Conservation (phyloP, 2,113 vertebrate genomes). For the Pionites leucogaster region DNA sequence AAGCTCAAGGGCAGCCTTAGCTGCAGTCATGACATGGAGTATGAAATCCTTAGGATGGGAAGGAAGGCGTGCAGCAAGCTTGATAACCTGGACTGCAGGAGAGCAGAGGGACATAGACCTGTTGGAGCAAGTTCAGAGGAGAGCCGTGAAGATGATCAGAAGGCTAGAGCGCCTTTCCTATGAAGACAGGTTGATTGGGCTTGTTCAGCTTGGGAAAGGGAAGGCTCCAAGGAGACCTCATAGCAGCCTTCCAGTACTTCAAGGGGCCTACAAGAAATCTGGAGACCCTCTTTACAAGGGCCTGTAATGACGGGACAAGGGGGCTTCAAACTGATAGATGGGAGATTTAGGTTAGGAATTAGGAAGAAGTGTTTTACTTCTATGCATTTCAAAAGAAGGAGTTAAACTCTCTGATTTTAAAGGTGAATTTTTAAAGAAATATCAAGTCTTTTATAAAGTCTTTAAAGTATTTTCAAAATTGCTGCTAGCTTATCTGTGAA, state of each 20-base stretch:
- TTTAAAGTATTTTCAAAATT: constrained; percentile 5
- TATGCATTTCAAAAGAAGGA: background rate
- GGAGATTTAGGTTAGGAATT: background rate
- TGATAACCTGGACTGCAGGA: background rate
- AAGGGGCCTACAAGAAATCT: background rate
- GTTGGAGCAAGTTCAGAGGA: background rate
- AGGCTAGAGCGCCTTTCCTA: background rate
- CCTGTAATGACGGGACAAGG: background rate
- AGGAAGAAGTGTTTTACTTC: background rate
- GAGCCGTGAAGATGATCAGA: background rate
- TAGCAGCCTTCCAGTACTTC: background rate
- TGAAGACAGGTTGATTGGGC: background rate
- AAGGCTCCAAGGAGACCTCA: background rate
- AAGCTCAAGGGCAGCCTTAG: background rate
- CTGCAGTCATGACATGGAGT: background rate
- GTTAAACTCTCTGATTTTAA: constrained; percentile 15
- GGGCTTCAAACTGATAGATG: background rate
- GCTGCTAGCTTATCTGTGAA: background rate
- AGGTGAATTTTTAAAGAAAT: background rate
- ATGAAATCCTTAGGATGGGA: background rate
- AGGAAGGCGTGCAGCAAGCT: background rate
- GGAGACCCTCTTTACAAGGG: background rate
- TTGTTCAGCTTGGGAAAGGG: background rate
- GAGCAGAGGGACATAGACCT: background rate
- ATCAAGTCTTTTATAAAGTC: background rate